Evolutionary conservation across 35 echinoderm and acorn worm species (phyloP), one percentile per base, ranked within the genome.

Genomic region (Heliocidaris erythrogramma): DNA sequence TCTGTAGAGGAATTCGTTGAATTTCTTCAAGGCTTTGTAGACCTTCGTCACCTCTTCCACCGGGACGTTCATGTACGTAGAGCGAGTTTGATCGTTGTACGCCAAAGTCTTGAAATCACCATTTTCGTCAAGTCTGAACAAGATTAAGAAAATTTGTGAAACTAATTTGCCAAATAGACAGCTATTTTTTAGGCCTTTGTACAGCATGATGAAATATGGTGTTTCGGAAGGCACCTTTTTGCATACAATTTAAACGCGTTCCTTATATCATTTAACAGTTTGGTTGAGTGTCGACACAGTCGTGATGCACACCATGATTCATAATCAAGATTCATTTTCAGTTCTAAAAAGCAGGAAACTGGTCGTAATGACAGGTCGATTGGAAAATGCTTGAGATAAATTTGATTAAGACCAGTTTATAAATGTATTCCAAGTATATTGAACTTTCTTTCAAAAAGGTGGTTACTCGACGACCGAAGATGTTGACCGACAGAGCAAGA

Each of bases 11-110:
- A 90, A 32, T 11, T 97, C 47, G 91, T 97, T 35, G 90, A 96
- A 96, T 5, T 71, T 30, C 91, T 97, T 97, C 12, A 97, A 86
- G 13, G 97, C 97, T 93, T 88, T 93, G 97, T 97, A 97, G 30
- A 96, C 52, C 69, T 96, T 94, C 49, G 21, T 56, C 4, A 97
- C 95, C 31, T 96, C 94, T 49, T 97, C 97, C 16, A 95, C 97
- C 3, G 97, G 97, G 59, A 96, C 49, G 21, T 89, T 50, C 94
- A 97, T 17, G 65, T 95, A 96, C 42, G 97, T 94, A 49, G 95
- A 95, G 78, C 97, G 92, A 90, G 96, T 94, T 52, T 89, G 61
- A 31, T 97, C 94, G 32, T 95, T 97, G 69, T 88, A 95, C 30
- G 92, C 85, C 17, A 97, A 71, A 31, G 94, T 49, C 35, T 50